A percentile compares a stretch with the other conserved stretches of the same genome.
phyloP scores from a whole-genome alignment of 2,888 invertebrate species.

The Poecilobothrus nobilitatus region DNA sequence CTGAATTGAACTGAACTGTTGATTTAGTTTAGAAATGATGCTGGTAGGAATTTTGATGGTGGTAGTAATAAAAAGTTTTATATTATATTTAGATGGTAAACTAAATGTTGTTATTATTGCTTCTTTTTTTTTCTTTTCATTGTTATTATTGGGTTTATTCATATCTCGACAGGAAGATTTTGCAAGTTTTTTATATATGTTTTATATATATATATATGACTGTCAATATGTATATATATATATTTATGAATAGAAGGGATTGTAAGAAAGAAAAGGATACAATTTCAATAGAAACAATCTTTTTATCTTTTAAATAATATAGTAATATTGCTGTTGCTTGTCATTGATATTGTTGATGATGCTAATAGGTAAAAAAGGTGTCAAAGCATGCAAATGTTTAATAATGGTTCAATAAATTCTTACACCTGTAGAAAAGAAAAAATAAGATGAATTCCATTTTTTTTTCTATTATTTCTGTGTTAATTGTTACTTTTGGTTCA shows the following conservation, averaged over 20 bases:
- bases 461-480: neutral
- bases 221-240: neutral
- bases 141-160: neutral
- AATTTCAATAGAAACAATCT: neutral
- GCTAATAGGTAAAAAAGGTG: neutral
- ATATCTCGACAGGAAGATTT: no score
- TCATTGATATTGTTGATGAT: neutral
- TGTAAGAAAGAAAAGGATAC: neutral
- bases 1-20: neutral
- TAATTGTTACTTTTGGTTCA: no score
- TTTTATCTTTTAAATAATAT: neutral
- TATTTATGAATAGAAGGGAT: neutral
- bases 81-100: no score
- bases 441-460: neutral
- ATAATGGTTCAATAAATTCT: neutral
- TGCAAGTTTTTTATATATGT: no score
- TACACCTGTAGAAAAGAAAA: neutral
- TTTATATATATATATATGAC: neutral
- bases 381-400: conserved; percentile 4
- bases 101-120: no score
- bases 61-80: no score
- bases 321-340: no score
- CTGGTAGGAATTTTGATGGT: neutral
- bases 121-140: neutral
- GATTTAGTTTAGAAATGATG: neutral